phyloP scores from a whole-genome alignment of 1,140 invertebrate species.

The Drosophila dunni region DNA sequence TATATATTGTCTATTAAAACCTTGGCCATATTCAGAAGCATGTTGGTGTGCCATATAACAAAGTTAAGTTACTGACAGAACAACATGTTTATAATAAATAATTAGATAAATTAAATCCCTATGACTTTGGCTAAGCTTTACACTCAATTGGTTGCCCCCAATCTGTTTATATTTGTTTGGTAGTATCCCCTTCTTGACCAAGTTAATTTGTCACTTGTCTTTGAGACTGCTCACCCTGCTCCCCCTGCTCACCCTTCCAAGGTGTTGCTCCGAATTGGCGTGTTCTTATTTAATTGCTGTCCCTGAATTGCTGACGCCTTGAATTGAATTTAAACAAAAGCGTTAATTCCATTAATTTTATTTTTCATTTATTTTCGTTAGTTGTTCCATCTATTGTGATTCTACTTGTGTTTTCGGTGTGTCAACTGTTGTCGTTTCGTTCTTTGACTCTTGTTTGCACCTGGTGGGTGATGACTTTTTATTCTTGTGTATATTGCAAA shows the following conservation, averaged over 20 bases:
- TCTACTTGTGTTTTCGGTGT: conserved; percentile 15
- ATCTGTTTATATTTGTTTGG: neutral
- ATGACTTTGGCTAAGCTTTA: neutral
- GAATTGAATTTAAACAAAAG: conserved; percentile 58
- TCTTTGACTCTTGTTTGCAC: conserved; percentile 24
- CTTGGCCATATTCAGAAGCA: neutral
- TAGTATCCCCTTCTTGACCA: conserved; percentile 19
- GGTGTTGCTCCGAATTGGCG: conserved; percentile 53
- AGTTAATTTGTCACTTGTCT: conserved; percentile 7
- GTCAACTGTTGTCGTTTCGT: conserved; percentile 53
- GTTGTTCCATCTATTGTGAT: conserved; percentile 13
- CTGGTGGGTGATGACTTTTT: conserved; percentile 73
- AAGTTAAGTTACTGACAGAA: too few species aligned
- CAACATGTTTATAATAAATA: too few species aligned
- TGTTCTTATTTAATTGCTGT: conserved; percentile 32
- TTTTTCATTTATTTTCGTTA: conserved; percentile 58
- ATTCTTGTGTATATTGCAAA: conserved; percentile 19
- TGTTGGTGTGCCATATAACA: too few species aligned
- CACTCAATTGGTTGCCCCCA: neutral
- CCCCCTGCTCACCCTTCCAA: conserved; percentile 42
- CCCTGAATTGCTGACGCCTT: conserved; percentile 64
- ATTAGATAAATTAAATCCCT: too few species aligned
- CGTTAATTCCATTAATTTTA: conserved; percentile 76
- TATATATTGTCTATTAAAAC: neutral
- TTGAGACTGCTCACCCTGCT: too few species aligned